Conservation (phyloP, 2,888 invertebrate genomes). For the Aphidoletes aphidimyza region DNA sequence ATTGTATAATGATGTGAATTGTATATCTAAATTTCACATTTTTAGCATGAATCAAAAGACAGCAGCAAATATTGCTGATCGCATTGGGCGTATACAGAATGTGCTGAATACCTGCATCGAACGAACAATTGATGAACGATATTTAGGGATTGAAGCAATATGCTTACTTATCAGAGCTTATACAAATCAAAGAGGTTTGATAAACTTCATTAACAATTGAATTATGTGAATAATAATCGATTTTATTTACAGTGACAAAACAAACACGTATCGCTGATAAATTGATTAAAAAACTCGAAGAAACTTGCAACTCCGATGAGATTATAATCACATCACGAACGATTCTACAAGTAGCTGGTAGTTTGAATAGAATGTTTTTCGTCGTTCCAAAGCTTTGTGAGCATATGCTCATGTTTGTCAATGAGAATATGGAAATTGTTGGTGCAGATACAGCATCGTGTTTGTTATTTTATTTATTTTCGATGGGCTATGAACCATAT, state of each 20-base stretch:
- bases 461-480: neutral
- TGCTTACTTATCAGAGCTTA: neutral
- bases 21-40: neutral
- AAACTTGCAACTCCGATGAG: neutral
- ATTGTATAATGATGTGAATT: neutral
- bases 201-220: neutral
- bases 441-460: neutral
- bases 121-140: neutral
- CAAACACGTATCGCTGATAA: neutral
- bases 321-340: neutral
- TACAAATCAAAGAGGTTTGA: neutral
- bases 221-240: neutral
- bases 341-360: neutral
- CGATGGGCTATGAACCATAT: slow-evolving; percentile 1
- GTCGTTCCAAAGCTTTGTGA: neutral
- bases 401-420: neutral
- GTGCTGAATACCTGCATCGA: neutral
- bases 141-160: neutral
- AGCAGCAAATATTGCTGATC: neutral
- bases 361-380: neutral
- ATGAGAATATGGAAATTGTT: neutral
- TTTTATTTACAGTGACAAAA: neutral
- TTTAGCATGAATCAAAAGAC: neutral
- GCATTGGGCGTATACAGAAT: neutral
- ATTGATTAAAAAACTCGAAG: neutral